Percentiles rank a stretch among this genome's conserved stretches.
These are phyloP conservation scores for Chrysomela aeneicollis DNA, from an alignment of 2,888 invertebrate genomes.

Conservation along the genomic window DNA sequence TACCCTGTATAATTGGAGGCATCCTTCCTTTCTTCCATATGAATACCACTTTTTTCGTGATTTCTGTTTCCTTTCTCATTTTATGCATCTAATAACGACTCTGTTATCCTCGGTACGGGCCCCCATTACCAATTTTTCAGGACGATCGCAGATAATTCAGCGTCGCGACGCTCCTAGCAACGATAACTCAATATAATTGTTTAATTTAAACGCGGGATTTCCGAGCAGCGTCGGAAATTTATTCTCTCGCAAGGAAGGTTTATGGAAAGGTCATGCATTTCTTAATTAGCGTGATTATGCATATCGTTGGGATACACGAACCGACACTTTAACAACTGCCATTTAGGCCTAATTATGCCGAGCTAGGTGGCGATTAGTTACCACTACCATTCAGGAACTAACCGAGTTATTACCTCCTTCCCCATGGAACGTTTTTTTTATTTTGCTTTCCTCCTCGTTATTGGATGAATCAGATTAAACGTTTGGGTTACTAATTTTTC, in stretches of 20 bases:
- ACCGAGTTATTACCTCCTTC: not conserved
- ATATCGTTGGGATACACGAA: not conserved
- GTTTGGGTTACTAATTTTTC: too few relatives aligned
- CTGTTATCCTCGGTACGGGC: not conserved
- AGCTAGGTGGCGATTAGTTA: not conserved
- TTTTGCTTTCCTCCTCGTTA: too few relatives aligned
- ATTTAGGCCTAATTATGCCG: not conserved
- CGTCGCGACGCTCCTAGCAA: not conserved
- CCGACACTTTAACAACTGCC: not conserved
- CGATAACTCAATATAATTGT: conserved; percentile 40
- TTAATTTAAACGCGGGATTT: conserved; percentile 39
- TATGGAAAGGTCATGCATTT: conserved; percentile 3
- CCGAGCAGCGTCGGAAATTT: conserved; percentile 30
- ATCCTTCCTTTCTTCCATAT: too few relatives aligned
- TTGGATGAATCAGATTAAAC: too few relatives aligned
- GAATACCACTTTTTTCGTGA: too few relatives aligned
- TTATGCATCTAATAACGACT: too few relatives aligned
- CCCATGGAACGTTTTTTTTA: too few relatives aligned
- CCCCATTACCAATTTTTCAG: not conserved
- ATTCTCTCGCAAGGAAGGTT: conserved; percentile 14
- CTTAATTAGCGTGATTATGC: not conserved
- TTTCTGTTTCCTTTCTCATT: too few relatives aligned
- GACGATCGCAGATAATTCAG: not conserved
- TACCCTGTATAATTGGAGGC: too few relatives aligned
- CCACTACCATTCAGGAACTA: not conserved